phyloP scores from a whole-genome alignment of 2,113 vertebrate species.

The Limanda limanda region DNA sequence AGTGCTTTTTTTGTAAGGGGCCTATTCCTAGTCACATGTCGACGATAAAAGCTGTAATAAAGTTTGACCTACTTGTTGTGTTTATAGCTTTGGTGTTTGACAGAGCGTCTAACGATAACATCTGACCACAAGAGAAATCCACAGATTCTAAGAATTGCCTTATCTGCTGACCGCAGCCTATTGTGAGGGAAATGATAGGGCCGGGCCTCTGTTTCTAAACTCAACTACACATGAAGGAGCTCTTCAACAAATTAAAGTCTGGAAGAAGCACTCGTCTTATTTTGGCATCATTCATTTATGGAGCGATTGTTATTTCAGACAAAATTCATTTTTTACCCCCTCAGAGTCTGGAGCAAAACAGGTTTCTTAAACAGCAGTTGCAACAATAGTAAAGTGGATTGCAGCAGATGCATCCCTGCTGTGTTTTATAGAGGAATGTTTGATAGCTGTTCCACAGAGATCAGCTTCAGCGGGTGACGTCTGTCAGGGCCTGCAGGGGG shows the following conservation, averaged over 20 bases:
- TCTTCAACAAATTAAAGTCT: not conserved
- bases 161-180: constrained; percentile 44
- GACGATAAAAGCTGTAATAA: not conserved
- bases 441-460: constrained; percentile 26
- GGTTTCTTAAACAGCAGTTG: too few species aligned
- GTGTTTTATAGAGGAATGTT: constrained; percentile 24
- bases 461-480: constrained; percentile 53
- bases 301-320: not conserved
- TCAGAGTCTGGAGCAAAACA: too few species aligned
- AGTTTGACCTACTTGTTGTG: constrained; percentile 20
- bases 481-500: constrained; percentile 55
- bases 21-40: not conserved
- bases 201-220: not conserved
- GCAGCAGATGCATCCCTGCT: not conserved
- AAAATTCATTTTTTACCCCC: too few species aligned
- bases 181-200: constrained; percentile 1
- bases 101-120: constrained; percentile 5
- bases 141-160: constrained; percentile 55
- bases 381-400: too few species aligned
- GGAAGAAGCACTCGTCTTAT: not conserved
- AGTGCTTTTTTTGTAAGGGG: not conserved
- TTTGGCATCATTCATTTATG: not conserved
- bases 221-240: not conserved
- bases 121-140: constrained; percentile 56
- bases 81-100: constrained; percentile 14